These are phyloP conservation scores for Hipposideros armiger DNA, from an alignment of 2,113 vertebrate genomes.

Conservation along the genomic window DNA sequence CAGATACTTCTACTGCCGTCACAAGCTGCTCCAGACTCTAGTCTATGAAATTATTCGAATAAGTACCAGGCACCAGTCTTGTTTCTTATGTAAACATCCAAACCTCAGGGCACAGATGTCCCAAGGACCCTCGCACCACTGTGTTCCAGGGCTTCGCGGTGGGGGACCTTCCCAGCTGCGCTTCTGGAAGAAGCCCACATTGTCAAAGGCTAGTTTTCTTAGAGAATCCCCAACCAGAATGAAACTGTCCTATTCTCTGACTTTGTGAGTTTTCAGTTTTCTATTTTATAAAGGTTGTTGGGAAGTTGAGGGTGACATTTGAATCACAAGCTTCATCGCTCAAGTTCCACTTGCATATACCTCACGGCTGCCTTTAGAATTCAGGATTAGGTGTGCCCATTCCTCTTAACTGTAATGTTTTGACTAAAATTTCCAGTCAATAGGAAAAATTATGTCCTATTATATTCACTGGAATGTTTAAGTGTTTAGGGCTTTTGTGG, in stretches of 20 bases:
- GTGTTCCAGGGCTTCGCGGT: too few species aligned
- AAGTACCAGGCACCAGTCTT: background rate
- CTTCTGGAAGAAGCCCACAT: accelerated
- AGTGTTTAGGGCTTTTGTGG: background rate
- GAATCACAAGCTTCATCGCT: too few species aligned
- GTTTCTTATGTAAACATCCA: background rate
- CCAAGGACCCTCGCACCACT: accelerated
- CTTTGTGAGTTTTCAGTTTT: too few species aligned
- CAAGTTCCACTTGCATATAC: background rate
- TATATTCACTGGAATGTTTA: background rate
- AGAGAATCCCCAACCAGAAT: background rate
- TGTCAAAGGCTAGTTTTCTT: background rate
- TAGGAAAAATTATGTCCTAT: background rate
- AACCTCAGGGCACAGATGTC: background rate
- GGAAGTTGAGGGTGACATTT: background rate
- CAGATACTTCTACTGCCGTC: accelerated
- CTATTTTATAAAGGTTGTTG: background rate
- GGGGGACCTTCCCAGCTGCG: background rate
- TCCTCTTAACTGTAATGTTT: background rate
- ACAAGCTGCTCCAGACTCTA: too few species aligned
- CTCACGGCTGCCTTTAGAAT: background rate
- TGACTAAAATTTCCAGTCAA: background rate
- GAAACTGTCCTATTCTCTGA: background rate
- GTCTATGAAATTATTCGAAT: background rate
- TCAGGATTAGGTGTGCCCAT: background rate